Percentiles rank a stretch among this genome's conserved stretches.
Evolutionary conservation across 2,888 invertebrate species (phyloP).

Genomic region (Exocentrus adspersus): DNA sequence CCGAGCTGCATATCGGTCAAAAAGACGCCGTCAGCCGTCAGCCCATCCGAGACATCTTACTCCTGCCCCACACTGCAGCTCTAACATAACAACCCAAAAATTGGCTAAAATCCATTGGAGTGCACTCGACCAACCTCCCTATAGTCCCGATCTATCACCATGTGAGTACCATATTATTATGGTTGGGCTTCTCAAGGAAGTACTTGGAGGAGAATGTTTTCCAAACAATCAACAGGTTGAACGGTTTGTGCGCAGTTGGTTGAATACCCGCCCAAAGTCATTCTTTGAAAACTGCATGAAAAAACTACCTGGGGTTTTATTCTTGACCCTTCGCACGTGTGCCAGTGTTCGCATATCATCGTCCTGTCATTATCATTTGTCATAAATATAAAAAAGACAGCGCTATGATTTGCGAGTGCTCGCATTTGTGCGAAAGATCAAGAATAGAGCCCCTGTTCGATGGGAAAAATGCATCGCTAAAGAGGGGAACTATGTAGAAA

Average conservation of each 20-base stretch:
- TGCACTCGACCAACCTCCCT: conserved; percentile 37
- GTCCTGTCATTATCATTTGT: no score
- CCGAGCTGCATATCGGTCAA: background rate
- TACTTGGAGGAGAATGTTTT: conserved; percentile 44
- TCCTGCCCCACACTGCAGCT: conserved; percentile 12
- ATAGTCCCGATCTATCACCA: conserved; percentile 47
- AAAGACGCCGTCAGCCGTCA: background rate
- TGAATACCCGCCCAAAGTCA: background rate
- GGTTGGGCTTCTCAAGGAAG: conserved; percentile 49
- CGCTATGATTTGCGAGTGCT: no score
- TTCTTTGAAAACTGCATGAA: background rate
- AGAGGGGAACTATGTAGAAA: conserved; percentile 1
- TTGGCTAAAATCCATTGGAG: conserved; percentile 4
- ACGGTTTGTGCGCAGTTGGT: background rate
- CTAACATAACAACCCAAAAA: background rate
- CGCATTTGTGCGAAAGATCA: no score
- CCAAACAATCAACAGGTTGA: conserved; percentile 25
- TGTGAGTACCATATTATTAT: conserved; percentile 49
- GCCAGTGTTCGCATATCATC: no score
- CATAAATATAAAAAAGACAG: no score
- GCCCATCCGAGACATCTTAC: conserved; percentile 29
- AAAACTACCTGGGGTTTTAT: no score
- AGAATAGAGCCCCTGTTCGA: no score
- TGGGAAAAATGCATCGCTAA: conserved; percentile 2
- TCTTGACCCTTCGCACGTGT: no score